Base-by-base conservation (phyloP, 1,140 invertebrate genomes). In the Apocrypta bakeri region DNA sequence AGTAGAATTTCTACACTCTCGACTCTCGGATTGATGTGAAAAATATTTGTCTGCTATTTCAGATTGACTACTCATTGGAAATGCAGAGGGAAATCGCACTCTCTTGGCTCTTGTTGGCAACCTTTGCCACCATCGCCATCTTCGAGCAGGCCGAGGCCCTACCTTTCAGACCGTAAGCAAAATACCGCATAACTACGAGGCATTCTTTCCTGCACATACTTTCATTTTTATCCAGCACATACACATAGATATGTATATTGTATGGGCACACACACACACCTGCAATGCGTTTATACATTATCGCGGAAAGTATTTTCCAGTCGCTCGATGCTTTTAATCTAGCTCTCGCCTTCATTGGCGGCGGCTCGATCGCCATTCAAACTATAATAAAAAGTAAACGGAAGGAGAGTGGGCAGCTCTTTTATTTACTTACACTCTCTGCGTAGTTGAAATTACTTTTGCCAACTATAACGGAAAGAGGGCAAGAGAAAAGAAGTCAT, bases 11-110 rank as follows among this genome's bases (percentile, higher is more conserved):
- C n/a, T n/a, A n/a, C n/a, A n/a, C n/a, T n/a, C n/a, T n/a, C n/a
- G n/a, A n/a, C n/a, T n/a, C n/a, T n/a, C n/a, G n/a, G n/a, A n/a
- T n/a, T n/a, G n/a, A n/a, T n/a, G n/a, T n/a, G n/a, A n/a, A n/a
- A n/a, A n/a, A n/a, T n/a, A n/a, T n/a, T n/a, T n/a, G 4, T 82
- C 27, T 1, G 61, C 21, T 82, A 17, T 77, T 79, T 17, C 82
- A 83, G 77, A 66, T 79, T 66, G 33, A 31, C 40, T 42, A 4
- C 73, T 71, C 68, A 74, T 73, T 78, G 48, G 84, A 84, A 76
- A 89, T 89, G 88, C 88, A 88, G 83, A 82, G 82, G 68, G 73
- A 86, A 84, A 85, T 87, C 42, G 85, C 79, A 29, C 68, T 87
- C 63, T 82, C 83, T 29, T 88, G 87, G 83, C 79, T 88, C 25